Base-by-base conservation (phyloP, 2,888 invertebrate genomes). In the Drosophila mayaguana region DNA sequence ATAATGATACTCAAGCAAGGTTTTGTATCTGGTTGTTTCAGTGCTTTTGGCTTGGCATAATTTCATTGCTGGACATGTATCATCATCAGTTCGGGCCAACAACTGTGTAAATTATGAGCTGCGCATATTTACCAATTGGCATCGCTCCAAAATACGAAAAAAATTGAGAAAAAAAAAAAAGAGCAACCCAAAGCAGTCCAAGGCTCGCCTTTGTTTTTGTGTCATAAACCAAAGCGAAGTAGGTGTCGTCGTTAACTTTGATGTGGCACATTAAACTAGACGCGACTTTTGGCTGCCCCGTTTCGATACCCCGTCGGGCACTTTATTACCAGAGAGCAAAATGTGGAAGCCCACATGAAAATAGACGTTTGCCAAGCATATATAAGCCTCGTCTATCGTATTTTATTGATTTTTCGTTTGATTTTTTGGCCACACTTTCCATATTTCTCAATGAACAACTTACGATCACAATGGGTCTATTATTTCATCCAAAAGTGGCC, bases 221-320 rank as follows among this genome's bases (percentile, higher is more conserved):
- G 67, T 62, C 69, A 74, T 83, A 83, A 83, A 81, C 61, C 77
- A 81, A 75, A 83, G 38, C 74, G 82, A 84, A 89, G 89, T 85
- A 85, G 84, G 84, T 85, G 84, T 85, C 81, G 80, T 84, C 84
- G 84, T 89, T 87, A 89, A 85, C 70, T 89, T 84, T 87, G 81
- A 85, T 89, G 84, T 84, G 84, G 48, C 72, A 79, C 84, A 84
- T 89, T 89, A 87, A 89, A 68, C 84, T 81, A 76, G 83, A 69
- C 51, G 72, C 68, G 61, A 48, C 64, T 71, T 48, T 70, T 63
- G 54, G 46, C 63, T 57, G 50, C 51, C 22, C 62, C 66, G 63
- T 42, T 68, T 62, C 48, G 45, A 60, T 61, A 34, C 56, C 32
- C 72, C 66, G 64, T 80, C 64, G 69, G 45, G 64, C 61, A 75